Evolutionary conservation across 2,113 vertebrate species (phyloP).

Genomic region (Chloropsis cyanopogon): DNA sequence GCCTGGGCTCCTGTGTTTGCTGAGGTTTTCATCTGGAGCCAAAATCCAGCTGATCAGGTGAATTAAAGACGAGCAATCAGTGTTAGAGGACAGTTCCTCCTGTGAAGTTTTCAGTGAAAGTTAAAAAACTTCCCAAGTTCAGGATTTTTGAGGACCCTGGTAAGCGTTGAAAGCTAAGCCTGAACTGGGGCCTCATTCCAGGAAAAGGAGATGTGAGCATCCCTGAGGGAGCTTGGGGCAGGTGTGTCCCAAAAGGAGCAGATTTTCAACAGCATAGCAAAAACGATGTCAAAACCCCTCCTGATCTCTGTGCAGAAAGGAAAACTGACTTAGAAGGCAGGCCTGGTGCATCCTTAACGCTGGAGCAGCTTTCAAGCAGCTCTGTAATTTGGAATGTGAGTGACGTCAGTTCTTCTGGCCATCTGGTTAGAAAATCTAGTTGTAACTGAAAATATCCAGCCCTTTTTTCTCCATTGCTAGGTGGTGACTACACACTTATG

Average conservation of each 20-base stretch:
- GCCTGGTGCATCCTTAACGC: conserved; percentile 42
- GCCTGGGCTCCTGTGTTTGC: not conserved
- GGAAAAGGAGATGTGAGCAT: not conserved
- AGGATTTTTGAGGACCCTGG: not conserved
- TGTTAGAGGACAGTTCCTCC: not conserved
- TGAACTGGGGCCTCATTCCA: not conserved
- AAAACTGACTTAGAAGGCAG: conserved; percentile 11
- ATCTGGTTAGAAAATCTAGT: conserved; percentile 68
- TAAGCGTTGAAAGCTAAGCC: not conserved
- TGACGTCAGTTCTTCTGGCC: conserved; percentile 70
- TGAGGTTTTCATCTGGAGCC: not conserved
- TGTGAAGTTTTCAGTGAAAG: not conserved
- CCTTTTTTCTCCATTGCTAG: conserved; percentile 67
- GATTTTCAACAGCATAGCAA: not conserved
- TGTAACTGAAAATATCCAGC: conserved; percentile 68
- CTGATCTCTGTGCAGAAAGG: not conserved
- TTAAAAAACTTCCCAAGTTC: not conserved
- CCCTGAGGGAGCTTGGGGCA: not conserved
- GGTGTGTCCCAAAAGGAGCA: not conserved
- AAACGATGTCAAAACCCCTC: not conserved
- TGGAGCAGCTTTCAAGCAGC: conserved; percentile 59
- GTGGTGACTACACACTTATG: conserved; percentile 66
- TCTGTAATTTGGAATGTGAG: conserved; percentile 68
- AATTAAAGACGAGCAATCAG: not conserved
- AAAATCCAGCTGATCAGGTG: not conserved